Conservation (phyloP, 2,797 vertebrate genomes). For the Anguilla pacifica region DNA sequence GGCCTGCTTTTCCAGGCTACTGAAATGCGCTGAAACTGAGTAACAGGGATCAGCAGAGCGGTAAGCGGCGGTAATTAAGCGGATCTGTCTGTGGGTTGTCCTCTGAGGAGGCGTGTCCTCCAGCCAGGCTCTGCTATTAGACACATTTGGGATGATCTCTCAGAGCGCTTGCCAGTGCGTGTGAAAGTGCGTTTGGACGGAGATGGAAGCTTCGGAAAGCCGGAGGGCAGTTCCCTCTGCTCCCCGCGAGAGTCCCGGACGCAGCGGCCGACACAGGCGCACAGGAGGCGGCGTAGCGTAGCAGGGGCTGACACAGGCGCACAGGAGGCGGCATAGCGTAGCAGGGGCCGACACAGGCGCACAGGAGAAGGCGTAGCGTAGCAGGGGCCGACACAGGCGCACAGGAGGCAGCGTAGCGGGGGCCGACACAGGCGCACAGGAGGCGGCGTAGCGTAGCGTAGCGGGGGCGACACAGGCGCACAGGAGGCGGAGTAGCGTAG, state of each 20-base stretch:
- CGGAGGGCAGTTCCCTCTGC: background rate
- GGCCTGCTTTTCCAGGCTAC: background rate
- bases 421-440: too few relatives aligned
- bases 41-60: background rate
- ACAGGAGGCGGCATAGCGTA: too few relatives aligned
- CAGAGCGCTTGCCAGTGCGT: background rate
- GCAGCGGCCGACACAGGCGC: background rate
- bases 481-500: background rate
- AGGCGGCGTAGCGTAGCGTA: too few relatives aligned
- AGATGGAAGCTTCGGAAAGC: background rate
- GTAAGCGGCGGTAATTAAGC: background rate
- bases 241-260: background rate
- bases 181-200: background rate
- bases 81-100: background rate
- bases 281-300: background rate
- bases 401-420: too few relatives aligned
- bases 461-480: too few relatives aligned
- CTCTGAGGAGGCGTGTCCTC: background rate
- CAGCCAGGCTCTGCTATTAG: background rate
- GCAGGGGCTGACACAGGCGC: background rate
- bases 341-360: too few relatives aligned
- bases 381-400: too few relatives aligned
- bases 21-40: too few relatives aligned
- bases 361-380: too few relatives aligned
- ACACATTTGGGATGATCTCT: background rate